Evolutionary conservation across 2,113 vertebrate genomes (phyloP).

Genomic region (Pelecanoides urinatrix): DNA sequence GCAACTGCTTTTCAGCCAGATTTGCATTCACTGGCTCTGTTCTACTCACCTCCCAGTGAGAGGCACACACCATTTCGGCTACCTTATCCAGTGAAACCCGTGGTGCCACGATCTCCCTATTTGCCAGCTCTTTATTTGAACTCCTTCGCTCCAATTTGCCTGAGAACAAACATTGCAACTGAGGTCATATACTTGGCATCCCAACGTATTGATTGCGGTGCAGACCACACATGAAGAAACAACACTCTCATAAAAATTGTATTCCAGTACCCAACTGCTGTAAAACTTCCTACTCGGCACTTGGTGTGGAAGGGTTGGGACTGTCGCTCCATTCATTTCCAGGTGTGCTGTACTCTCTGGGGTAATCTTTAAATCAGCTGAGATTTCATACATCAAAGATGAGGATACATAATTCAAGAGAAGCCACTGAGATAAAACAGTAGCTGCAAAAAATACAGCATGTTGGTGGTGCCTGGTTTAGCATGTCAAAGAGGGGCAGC

Average conservation of each 20-base stretch:
- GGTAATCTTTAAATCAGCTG: constrained; percentile 63
- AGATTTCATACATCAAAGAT: constrained; percentile 62
- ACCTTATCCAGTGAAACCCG: not conserved
- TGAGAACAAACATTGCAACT: not conserved
- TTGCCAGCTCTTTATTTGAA: not conserved
- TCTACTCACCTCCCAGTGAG: not conserved
- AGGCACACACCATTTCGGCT: not conserved
- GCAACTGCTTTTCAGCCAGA: not conserved
- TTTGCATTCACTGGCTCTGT: not conserved
- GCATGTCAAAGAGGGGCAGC: constrained; percentile 8
- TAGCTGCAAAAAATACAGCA: not conserved
- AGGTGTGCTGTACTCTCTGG: constrained; percentile 42
- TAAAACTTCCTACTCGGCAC: not conserved
- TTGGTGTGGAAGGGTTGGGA: not conserved
- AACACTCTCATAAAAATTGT: not conserved
- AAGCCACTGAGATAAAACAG: constrained; percentile 45
- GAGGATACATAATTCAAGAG: constrained; percentile 62
- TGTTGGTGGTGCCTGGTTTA: not conserved
- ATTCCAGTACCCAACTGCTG: not conserved
- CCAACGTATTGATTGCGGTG: not conserved
- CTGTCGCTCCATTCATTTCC: not conserved
- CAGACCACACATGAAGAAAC: not conserved
- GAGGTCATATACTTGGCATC: not conserved
- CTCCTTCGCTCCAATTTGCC: not conserved
- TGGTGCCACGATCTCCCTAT: not conserved